Evolutionary conservation across 1,140 invertebrate species (phyloP).

Genomic region (Orius insidiosus): DNA sequence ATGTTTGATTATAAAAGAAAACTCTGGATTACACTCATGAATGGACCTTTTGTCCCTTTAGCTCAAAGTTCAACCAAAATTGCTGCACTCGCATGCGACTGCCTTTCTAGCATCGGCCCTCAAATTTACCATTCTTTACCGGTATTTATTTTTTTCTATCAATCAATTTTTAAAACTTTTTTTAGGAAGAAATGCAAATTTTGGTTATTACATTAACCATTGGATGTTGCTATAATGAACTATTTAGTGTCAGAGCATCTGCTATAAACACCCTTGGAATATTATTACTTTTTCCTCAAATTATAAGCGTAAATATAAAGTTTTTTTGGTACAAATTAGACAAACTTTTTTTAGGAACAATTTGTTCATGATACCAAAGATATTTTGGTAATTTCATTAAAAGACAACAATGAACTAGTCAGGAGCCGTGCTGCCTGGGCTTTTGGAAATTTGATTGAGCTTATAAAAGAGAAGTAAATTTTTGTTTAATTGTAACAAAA

Average conservation of each 20-base stretch:
- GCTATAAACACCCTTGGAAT: slow-evolving; percentile 12
- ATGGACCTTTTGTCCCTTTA: no score
- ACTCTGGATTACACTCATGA: no score
- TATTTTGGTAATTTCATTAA: slow-evolving; percentile 3
- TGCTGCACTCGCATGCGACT: no score
- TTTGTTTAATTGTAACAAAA: not conserved
- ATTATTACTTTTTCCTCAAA: slow-evolving; percentile 13
- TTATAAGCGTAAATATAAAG: slow-evolving; percentile 9
- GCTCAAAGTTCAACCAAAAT: no score
- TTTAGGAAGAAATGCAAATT: slow-evolving; percentile 11
- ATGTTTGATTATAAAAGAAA: no score
- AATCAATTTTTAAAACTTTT: no score
- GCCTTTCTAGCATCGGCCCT: no score
- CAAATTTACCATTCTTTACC: no score
- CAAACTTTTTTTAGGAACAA: no score
- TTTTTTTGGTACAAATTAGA: no score
- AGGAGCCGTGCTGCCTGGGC: slow-evolving; percentile 15
- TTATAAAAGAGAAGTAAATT: not conserved
- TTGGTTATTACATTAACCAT: slow-evolving; percentile 14
- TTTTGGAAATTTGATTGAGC: slow-evolving; percentile 14
- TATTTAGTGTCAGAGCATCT: slow-evolving; percentile 10
- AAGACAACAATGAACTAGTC: slow-evolving; percentile 2
- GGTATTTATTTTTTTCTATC: no score
- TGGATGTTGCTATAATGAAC: slow-evolving; percentile 14
- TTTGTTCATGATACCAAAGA: slow-evolving; percentile 14